phyloP scores from a whole-genome alignment of 2,797 vertebrate genomes.

The Chrosomus eos region DNA sequence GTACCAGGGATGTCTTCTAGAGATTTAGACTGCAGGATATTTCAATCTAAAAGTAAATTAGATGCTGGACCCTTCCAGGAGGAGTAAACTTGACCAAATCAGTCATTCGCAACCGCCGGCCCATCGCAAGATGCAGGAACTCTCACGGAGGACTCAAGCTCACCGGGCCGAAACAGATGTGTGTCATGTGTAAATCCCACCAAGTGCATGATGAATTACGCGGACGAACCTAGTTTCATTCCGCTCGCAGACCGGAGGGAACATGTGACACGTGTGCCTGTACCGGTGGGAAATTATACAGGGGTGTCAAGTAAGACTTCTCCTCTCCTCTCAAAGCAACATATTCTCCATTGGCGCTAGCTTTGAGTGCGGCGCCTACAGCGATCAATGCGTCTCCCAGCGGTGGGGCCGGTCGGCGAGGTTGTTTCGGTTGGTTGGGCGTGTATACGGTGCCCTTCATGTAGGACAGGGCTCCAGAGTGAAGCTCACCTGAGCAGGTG shows the following conservation, averaged over 20 bases:
- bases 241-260: conserved; percentile 31
- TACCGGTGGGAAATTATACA: conserved; percentile 54
- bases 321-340: conserved; percentile 18
- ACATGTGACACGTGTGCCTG: conserved; percentile 15
- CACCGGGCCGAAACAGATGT: conserved; percentile 44
- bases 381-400: conserved; percentile 8
- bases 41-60: conserved; percentile 18
- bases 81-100: not conserved
- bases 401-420: not conserved
- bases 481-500: conserved; percentile 75
- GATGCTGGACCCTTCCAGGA: not conserved
- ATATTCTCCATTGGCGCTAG: conserved; percentile 22
- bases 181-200: conserved; percentile 36
- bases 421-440: conserved; percentile 33
- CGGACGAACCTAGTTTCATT: conserved; percentile 44
- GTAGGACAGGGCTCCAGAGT: conserved; percentile 45
- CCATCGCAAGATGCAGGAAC: not conserved
- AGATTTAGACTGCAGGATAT: conserved; percentile 28
- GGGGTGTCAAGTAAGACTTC: conserved; percentile 42
- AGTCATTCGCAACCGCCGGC: not conserved
- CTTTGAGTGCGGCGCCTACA: conserved; percentile 36
- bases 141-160: conserved; percentile 2
- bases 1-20: not conserved
- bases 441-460: not conserved
- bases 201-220: conserved; percentile 57